Percentiles rank a stretch among this genome's conserved stretches.
These are phyloP conservation scores for Sisyra terminalis DNA, from an alignment of 2,888 invertebrate species.

Conservation along the genomic window DNA sequence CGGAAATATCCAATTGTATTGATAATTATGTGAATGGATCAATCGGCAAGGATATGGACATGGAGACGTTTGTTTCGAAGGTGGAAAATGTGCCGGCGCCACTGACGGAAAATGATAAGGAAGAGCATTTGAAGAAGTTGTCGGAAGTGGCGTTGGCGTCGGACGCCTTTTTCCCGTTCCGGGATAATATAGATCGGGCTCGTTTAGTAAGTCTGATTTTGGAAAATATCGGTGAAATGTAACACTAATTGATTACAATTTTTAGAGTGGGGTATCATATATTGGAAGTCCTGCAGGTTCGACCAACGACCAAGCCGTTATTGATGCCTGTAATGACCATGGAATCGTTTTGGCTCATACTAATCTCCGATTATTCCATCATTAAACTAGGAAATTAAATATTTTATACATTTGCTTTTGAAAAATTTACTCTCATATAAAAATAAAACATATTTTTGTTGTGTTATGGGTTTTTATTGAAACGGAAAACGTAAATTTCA, in stretches of 20 bases:
- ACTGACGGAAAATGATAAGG: slow-evolving; percentile 47
- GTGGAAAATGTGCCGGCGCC: slow-evolving; percentile 57
- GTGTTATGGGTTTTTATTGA: no score
- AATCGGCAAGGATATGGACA: slow-evolving; percentile 78
- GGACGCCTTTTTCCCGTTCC: slow-evolving; percentile 97
- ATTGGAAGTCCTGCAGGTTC: slow-evolving; percentile 92
- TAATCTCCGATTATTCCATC: slow-evolving; percentile 84
- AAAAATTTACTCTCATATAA: no score
- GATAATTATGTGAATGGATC: slow-evolving; percentile 89
- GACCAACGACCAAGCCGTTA: slow-evolving; percentile 78
- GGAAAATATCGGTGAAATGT: background rate
- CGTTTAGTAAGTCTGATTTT: slow-evolving; percentile 43
- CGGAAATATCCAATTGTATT: slow-evolving; percentile 87
- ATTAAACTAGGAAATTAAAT: slow-evolving; percentile 32
- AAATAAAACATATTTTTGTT: no score
- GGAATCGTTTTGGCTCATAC: slow-evolving; percentile 78
- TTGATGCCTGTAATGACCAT: slow-evolving; percentile 84
- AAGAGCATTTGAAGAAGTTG: slow-evolving; percentile 51
- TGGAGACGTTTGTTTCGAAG: slow-evolving; percentile 53
- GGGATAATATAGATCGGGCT: slow-evolving; percentile 92
- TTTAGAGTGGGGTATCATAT: slow-evolving; percentile 82
- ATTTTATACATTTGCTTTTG: no score
- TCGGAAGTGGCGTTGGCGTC: slow-evolving; percentile 76
- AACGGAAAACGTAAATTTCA: no score
- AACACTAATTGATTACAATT: background rate